A percentile compares a stretch with the other conserved stretches of the same genome.
These are phyloP conservation scores for Paguma larvata DNA, from an alignment of 2,797 vertebrate species.

Conservation along the genomic window DNA sequence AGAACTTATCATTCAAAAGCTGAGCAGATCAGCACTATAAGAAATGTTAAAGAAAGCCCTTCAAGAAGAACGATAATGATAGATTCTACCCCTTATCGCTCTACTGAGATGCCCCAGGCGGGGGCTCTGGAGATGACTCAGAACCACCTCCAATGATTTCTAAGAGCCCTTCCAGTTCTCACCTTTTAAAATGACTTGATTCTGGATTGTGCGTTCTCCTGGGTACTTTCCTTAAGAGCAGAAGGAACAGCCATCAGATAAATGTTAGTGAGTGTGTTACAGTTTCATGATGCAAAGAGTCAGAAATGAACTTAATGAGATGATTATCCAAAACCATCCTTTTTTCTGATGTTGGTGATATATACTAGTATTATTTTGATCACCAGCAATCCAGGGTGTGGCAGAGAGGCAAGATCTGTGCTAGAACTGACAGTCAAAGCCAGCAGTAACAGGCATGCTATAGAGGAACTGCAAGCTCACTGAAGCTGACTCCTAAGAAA, in stretches of 20 bases:
- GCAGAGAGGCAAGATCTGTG: background rate
- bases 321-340: background rate
- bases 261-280: background rate
- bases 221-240: background rate
- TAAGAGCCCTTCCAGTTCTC: background rate
- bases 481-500: background rate
- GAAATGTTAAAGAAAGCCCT: background rate
- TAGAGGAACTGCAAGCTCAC: background rate
- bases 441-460: background rate
- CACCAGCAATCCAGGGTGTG: background rate
- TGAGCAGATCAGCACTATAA: background rate
- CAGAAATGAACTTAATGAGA: conserved; percentile 36
- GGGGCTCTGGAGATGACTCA: background rate
- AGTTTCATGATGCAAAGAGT: background rate
- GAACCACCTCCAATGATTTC: background rate
- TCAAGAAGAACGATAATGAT: background rate
- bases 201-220: background rate
- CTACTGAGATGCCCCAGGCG: background rate
- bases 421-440: background rate
- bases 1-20: background rate
- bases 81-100: background rate
- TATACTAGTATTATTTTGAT: background rate
- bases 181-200: background rate
- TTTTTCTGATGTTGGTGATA: background rate
- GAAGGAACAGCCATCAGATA: background rate